Base-by-base conservation (phyloP, 1,140 invertebrate species). In the Brachionus plicatilis region DNA sequence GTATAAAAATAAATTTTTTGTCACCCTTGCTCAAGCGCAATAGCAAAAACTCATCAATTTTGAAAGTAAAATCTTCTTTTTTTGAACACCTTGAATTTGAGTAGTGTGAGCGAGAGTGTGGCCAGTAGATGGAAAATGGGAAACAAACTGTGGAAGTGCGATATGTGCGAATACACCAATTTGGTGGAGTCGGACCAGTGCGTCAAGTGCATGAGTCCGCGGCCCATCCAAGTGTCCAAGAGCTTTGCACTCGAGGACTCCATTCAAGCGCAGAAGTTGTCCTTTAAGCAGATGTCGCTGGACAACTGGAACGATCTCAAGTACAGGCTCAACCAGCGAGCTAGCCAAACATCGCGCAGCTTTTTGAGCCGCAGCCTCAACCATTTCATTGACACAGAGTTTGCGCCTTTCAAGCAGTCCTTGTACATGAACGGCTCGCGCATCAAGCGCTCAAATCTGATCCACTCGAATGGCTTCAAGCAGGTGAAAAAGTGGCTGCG, bases 401-500 rank as follows among this genome's bases (percentile, higher is more conserved):
- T 82, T 41, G 53, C 79, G 24, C 79, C 79, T 20, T 33, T 45
- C 17, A 60, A 82, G 24, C 79, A 82, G 27, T 82, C 79, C 0
- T 45, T 82, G 14, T 82, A 65, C 29, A 82, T 82, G 53, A 82
- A 82, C 17, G 79, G 79, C 20, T 65, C 20, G 8, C 29, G 33
- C 5, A 60, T 68, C 8, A 82, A 82, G 43, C 50, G 79, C 24
- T 60, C 79, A 2, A 82, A 82, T 47, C 12, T 65, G 0, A 82
- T 82, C 8, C 79, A 82, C 60, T 82, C 79, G 20, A 68, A 82
- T 27, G 79, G 79, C 7, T 65, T 82, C 33, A 82, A 82, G 24
- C 79, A 82, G 29, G 65, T 82, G 2, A 60, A 68, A 60, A 82
- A 82, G 43, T 82, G 82, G 82, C 82, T 83, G 2, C 11, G 82